Evolutionary conservation across 1,140 invertebrate genomes (phyloP).

Genomic region (Daktulosphaira vitifoliae): DNA sequence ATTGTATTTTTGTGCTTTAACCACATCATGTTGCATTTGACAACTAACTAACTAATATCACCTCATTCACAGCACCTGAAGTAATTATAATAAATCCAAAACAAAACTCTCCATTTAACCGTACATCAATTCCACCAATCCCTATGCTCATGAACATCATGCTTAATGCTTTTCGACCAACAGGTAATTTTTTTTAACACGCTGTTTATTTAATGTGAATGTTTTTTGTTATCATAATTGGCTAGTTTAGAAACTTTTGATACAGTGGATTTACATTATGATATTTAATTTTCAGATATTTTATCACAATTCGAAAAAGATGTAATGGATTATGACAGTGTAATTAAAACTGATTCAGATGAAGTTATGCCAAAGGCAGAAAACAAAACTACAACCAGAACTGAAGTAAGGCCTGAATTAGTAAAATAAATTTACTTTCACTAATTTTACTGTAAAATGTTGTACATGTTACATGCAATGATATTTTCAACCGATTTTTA

Average conservation of each 20-base stretch:
- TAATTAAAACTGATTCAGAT: too few species aligned
- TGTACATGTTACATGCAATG: too few species aligned
- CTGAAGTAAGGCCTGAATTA: neutral
- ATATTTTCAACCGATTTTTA: too few species aligned
- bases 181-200: slow-evolving; percentile 41
- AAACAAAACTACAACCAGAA: neutral
- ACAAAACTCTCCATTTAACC: neutral
- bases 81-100: slow-evolving; percentile 10
- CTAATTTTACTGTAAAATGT: neutral
- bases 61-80: slow-evolving; percentile 12
- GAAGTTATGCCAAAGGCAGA: neutral
- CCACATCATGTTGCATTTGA: too few species aligned
- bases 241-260: too few species aligned
- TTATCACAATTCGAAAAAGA: too few species aligned
- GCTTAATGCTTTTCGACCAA: slow-evolving; percentile 11
- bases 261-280: too few species aligned
- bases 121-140: neutral
- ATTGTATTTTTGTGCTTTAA: neutral
- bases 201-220: too few species aligned
- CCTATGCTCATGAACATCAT: slow-evolving; percentile 11
- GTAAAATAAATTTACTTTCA: neutral
- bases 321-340: too few species aligned
- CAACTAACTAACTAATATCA: neutral
- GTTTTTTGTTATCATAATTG: too few species aligned
- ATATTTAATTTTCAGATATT: too few species aligned